Conservation (phyloP, 1,140 invertebrate species). For the Glomeris maerens region DNA sequence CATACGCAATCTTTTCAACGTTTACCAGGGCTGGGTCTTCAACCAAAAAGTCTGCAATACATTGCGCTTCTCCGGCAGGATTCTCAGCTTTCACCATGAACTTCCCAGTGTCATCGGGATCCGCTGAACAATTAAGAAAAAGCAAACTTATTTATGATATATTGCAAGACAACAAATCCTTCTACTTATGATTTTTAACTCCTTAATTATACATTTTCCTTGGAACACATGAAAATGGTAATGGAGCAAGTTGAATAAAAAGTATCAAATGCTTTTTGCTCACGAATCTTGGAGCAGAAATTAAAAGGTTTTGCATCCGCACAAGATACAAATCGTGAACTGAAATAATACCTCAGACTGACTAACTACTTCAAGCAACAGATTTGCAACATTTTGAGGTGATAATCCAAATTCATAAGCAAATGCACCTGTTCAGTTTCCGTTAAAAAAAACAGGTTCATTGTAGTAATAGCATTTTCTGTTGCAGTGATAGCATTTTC, state of each 20-base stretch:
- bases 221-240: not conserved
- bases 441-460: not conserved
- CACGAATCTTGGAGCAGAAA: no score
- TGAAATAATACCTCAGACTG: no score
- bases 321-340: no score
- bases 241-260: no score
- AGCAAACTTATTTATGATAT: not conserved
- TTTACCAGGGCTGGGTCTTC: conserved; percentile 37
- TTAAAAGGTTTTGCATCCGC: no score
- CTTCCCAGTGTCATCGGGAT: conserved; percentile 47
- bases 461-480: not conserved
- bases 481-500: not conserved
- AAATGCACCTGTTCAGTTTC: not conserved
- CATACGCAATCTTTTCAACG: conserved; percentile 9
- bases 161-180: not conserved
- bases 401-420: not conserved
- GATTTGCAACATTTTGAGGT: not conserved
- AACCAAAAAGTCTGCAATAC: conserved; percentile 58
- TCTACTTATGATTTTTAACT: not conserved
- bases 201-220: not conserved
- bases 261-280: no score
- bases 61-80: conserved; percentile 56
- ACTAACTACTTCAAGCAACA: no score
- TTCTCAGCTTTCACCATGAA: conserved; percentile 58
- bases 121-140: conserved; percentile 29